Evolutionary conservation across 2,113 vertebrate species (phyloP).

Genomic region (Cynoglossus semilaevis): DNA sequence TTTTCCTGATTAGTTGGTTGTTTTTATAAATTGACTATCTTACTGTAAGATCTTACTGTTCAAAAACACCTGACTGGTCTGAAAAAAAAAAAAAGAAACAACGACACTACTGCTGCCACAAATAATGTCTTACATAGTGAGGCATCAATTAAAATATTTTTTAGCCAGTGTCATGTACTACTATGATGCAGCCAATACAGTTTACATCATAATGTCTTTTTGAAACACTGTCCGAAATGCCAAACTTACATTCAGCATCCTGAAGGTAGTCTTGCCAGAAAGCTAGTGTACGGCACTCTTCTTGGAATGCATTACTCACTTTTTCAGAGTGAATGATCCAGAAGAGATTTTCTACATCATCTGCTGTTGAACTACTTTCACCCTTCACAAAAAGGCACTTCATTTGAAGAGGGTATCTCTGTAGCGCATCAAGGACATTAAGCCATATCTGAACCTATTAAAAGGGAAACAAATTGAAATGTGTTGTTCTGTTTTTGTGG

Average conservation of each 20-base stretch:
- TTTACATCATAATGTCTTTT: neutral
- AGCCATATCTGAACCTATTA: slow-evolving; percentile 18
- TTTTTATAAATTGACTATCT: too few species aligned
- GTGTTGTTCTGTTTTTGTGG: neutral
- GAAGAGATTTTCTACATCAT: slow-evolving; percentile 18
- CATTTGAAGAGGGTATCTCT: slow-evolving; percentile 9
- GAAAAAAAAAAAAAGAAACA: too few species aligned
- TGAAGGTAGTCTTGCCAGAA: slow-evolving; percentile 31
- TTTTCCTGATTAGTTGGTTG: too few species aligned
- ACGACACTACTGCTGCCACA: too few species aligned
- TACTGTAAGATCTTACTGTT: too few species aligned
- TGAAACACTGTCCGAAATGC: neutral
- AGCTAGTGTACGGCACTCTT: neutral
- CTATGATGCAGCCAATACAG: neutral
- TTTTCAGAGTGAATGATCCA: slow-evolving; percentile 6
- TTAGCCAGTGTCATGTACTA: too few species aligned
- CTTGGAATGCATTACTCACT: slow-evolving; percentile 13
- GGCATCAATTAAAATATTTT: too few species aligned
- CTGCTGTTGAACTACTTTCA: slow-evolving; percentile 4
- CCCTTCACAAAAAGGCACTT: slow-evolving; percentile 8
- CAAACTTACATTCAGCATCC: slow-evolving; percentile 23
- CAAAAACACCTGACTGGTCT: too few species aligned
- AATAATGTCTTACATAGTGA: too few species aligned
- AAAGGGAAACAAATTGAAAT: neutral
- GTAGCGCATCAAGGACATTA: slow-evolving; percentile 13